Percentiles rank a stretch among this genome's conserved stretches.
phyloP scores from a whole-genome alignment of 2,888 invertebrate species.

The Odontothrips loti region DNA sequence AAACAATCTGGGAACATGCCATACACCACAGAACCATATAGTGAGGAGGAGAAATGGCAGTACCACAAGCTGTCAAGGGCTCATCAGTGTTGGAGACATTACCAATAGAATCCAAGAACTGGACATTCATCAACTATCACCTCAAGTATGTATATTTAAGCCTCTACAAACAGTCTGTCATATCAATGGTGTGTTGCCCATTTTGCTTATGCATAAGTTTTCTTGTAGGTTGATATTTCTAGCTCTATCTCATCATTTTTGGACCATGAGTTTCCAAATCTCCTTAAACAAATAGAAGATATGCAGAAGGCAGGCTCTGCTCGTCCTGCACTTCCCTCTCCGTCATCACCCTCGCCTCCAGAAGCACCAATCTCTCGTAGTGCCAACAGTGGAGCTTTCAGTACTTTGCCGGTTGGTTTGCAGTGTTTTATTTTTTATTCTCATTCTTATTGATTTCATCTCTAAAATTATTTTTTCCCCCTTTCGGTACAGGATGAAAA shows the following conservation, averaged over 20 bases:
- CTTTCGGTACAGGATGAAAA: conserved; percentile 73
- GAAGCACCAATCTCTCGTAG: background rate
- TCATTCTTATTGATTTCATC: background rate
- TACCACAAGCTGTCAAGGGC: conserved; percentile 6
- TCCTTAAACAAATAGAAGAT: conserved; percentile 4
- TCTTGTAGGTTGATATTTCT: conserved; percentile 34
- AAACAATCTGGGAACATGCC: conserved; percentile 8
- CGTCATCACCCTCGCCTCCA: background rate
- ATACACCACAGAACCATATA: background rate
- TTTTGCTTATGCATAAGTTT: background rate
- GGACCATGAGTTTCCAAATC: conserved; percentile 6
- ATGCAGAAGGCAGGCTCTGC: background rate
- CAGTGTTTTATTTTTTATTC: background rate
- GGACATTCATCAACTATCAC: conserved; percentile 39
- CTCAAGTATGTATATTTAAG: conserved; percentile 33
- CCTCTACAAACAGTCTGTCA: background rate
- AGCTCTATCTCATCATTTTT: conserved; percentile 17
- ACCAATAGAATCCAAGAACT: conserved; percentile 38
- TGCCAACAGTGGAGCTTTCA: conserved; percentile 38
- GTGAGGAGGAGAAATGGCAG: conserved; percentile 30
- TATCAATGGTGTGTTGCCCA: conserved; percentile 7
- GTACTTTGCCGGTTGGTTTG: conserved; percentile 37
- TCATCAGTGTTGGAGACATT: conserved; percentile 33
- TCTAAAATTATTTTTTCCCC: background rate
- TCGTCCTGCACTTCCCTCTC: conserved; percentile 5